Evolutionary conservation across 53 echinoderm and acorn worm genomes (phyloP).

Genomic region (Patiria pectinifera): DNA sequence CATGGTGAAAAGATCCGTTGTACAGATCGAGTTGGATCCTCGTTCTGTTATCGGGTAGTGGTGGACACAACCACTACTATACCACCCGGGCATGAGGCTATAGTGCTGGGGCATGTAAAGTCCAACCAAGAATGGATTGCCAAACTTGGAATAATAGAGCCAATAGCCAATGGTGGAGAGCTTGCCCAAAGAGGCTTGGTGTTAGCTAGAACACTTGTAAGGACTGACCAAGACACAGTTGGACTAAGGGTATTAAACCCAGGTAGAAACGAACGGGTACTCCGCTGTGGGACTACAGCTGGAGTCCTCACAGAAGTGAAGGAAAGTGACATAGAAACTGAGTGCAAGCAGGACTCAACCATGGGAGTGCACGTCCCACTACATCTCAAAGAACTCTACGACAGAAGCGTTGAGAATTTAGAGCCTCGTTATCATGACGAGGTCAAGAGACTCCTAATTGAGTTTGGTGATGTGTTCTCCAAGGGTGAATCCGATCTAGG

Average conservation of each 20-base stretch:
- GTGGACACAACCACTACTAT: conserved; percentile 38
- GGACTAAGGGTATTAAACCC: conserved; percentile 68
- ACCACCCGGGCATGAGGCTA: conserved; percentile 52
- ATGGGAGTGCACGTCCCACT: conserved; percentile 19
- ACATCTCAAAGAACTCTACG: conserved; percentile 55
- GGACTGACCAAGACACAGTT: background rate
- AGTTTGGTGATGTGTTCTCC: conserved; percentile 64
- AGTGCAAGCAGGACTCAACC: background rate
- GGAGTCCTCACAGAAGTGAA: conserved; percentile 42
- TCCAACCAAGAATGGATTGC: background rate
- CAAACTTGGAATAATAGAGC: conserved; percentile 39
- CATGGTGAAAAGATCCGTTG: conserved; percentile 32
- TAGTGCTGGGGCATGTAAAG: conserved; percentile 43
- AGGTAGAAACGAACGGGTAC: conserved; percentile 4
- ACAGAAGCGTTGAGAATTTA: conserved; percentile 26
- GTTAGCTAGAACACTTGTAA: conserved; percentile 48
- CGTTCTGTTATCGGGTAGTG: conserved; percentile 32
- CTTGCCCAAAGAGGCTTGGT: conserved; percentile 24
- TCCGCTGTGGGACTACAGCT: conserved; percentile 46
- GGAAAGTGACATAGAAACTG: background rate
- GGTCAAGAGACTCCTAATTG: conserved; percentile 28
- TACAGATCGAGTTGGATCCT: conserved; percentile 21
- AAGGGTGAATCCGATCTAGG: conserved; percentile 58
- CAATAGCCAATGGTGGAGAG: conserved; percentile 43
- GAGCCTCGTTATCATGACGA: background rate